Evolutionary conservation across 2,888 invertebrate genomes (phyloP).

Genomic region (Siphlonurus alternatus): DNA sequence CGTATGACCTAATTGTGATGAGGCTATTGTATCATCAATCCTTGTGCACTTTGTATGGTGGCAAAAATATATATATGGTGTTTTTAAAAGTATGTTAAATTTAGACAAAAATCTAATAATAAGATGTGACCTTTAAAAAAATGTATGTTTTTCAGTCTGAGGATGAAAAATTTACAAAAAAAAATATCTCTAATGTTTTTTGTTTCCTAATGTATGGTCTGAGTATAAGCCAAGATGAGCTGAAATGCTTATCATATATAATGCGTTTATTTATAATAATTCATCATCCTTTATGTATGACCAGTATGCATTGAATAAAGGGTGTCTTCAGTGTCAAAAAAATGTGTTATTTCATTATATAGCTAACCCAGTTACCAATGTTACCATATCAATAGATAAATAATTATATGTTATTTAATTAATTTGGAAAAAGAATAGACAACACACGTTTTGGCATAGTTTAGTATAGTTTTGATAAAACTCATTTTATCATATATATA

Average conservation of each 20-base stretch:
- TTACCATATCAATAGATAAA: no score
- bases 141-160: background rate
- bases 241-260: background rate
- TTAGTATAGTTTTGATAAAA: no score
- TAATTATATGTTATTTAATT: no score
- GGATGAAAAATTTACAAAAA: background rate
- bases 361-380: no score
- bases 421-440: no score
- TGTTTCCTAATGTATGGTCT: conserved; percentile 4
- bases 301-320: conserved; percentile 3
- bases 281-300: conserved; percentile 3
- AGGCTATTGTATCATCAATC: background rate
- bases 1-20: background rate
- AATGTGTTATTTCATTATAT: background rate
- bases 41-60: background rate
- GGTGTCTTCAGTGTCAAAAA: conserved; percentile 3
- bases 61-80: background rate
- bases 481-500: no score
- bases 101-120: background rate
- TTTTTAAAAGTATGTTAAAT: background rate
- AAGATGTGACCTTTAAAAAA: background rate
- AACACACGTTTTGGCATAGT: no score
- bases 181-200: background rate
- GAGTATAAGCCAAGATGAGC: conserved; percentile 3
- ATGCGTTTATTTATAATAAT: conserved; percentile 3